phyloP scores from a whole-genome alignment of 2,888 invertebrate species.

The Digitonthophagus gazella region DNA sequence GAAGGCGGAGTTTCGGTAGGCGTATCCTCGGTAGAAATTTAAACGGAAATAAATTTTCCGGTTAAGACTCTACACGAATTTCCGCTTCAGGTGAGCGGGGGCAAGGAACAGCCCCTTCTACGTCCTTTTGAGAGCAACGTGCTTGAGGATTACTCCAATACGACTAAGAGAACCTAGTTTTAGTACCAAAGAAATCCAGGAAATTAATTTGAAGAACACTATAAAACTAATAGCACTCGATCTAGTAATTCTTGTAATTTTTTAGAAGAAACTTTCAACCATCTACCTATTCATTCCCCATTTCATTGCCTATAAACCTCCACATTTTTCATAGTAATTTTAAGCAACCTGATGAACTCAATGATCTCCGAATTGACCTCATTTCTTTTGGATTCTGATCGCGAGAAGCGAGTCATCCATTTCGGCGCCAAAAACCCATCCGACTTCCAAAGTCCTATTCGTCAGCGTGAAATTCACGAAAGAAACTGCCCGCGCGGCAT shows the following conservation, averaged over 20 bases:
- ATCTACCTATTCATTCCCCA: too few relatives aligned
- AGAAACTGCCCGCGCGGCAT: neutral
- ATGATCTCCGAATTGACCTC: too few relatives aligned
- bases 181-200: neutral
- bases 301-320: too few relatives aligned
- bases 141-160: neutral
- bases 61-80: neutral
- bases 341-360: too few relatives aligned
- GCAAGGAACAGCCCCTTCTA: neutral
- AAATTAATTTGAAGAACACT: too few relatives aligned
- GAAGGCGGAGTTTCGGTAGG: neutral
- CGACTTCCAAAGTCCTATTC: neutral
- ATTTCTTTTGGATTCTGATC: neutral
- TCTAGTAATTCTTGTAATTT: too few relatives aligned
- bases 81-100: neutral
- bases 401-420: neutral
- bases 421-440: neutral
- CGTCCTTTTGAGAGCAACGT: neutral
- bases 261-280: too few relatives aligned
- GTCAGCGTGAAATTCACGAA: neutral
- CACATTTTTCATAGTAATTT: too few relatives aligned
- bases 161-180: neutral
- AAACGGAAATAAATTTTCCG: neutral
- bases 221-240: too few relatives aligned
- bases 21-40: neutral